Percentiles rank a stretch among this genome's conserved stretches.
phyloP scores from a whole-genome alignment of 2,113 vertebrate genomes.

The Pachycephala philippinensis region DNA sequence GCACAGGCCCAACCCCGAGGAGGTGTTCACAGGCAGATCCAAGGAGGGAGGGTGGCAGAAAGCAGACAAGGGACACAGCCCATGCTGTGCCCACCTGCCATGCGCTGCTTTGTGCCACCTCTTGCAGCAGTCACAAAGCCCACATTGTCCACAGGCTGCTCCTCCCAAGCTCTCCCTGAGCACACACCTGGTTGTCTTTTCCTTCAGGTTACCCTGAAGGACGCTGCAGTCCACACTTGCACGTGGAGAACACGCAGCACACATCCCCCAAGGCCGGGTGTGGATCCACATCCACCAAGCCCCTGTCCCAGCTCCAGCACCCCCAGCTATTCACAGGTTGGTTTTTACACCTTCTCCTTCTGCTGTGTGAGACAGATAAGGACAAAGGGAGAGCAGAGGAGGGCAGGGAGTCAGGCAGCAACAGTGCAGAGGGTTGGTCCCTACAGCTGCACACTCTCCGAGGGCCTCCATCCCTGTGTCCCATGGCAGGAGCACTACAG shows the following conservation, averaged over 20 bases:
- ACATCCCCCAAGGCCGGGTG: rapidly evolving
- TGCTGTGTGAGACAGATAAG: not conserved
- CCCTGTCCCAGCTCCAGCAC: not conserved
- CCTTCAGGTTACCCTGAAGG: not conserved
- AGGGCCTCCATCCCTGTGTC: not conserved
- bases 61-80: not conserved
- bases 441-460: rapidly evolving
- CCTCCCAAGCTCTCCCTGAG: not conserved
- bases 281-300: not conserved
- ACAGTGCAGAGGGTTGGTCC: not conserved
- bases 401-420: not conserved
- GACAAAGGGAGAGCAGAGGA: not conserved
- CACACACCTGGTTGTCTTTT: not conserved
- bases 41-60: not conserved
- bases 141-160: rapidly evolving
- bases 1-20: not conserved
- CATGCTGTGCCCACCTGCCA: not conserved
- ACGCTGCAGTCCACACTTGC: not conserved
- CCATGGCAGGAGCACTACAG: not conserved
- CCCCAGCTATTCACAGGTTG: not conserved
- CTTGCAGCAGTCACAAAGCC: not conserved
- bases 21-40: not conserved
- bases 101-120: not conserved
- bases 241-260: not conserved
- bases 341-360: not conserved